phyloP scores from a whole-genome alignment of 1,140 invertebrate genomes.

The Bombyx mandarina region DNA sequence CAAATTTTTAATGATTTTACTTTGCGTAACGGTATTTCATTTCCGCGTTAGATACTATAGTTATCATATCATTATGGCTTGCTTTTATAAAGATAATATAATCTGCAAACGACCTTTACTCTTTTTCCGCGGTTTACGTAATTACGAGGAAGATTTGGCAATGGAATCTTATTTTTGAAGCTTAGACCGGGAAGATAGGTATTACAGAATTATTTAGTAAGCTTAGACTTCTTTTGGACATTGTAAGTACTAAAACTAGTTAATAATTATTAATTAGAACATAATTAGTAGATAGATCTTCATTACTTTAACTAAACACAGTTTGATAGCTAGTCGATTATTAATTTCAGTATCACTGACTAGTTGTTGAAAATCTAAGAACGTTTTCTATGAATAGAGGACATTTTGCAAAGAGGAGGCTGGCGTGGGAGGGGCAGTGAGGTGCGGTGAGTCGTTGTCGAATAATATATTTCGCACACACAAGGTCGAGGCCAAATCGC shows the following conservation, averaged over 20 bases:
- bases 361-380: background rate
- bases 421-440: slow-evolving; percentile 14
- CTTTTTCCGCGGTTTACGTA: slow-evolving; percentile 33
- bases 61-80: background rate
- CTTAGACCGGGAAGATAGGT: too few species aligned
- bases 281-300: background rate
- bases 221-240: too few species aligned
- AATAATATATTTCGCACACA: slow-evolving; percentile 56
- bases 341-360: background rate
- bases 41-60: slow-evolving; percentile 17
- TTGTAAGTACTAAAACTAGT: background rate
- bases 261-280: background rate
- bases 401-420: background rate
- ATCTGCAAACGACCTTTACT: slow-evolving; percentile 26
- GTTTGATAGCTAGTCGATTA: too few species aligned
- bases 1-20: slow-evolving; percentile 10
- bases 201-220: background rate
- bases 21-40: slow-evolving; percentile 9
- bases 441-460: slow-evolving; percentile 33
- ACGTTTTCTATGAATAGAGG: too few species aligned
- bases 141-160: slow-evolving; percentile 16
- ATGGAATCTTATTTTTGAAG: background rate
- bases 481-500: slow-evolving; percentile 62
- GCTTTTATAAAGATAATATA: slow-evolving; percentile 14
- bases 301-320: background rate